Evolutionary conservation across 2,113 vertebrate genomes (phyloP), one percentile per base, ranked within the genome.

Genomic region (Catharus minimus): DNA sequence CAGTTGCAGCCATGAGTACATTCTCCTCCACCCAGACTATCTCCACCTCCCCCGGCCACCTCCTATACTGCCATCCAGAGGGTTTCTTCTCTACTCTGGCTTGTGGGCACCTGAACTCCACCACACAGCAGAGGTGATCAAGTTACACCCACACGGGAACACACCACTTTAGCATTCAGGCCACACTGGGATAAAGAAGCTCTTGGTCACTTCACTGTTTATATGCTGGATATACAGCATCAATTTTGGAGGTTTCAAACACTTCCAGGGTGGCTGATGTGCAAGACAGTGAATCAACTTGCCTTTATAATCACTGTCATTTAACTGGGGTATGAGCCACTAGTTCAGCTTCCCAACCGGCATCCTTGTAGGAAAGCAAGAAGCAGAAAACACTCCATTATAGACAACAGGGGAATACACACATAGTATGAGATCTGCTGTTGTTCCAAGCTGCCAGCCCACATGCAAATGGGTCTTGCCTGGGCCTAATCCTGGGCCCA

Each of bases 181-280:
- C 16, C 43, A 53, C 33, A 15, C 0, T 5, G 11, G 9, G 9
- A 58, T 16, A 76, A 89, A 41, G 7, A n/a, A 71, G 6, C 20
- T 57, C 52, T 32, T 20, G 13, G 26, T 14, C 66, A 52, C 27
- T 58, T 55, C 4, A 1, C 24, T 64, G 3, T 18, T 65, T 12
- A 24, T 21, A 8, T 39, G n/a, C 56, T 55, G 44, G 9, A 22
- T 20, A 19, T 15, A 13, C 46, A 4, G 3, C 41, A 67, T 9
- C 32, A 36, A 1, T 32, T 33, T 9, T 22, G 38, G 26, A 3
- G 5, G 23, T 58, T 66, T 57, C 15, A 28, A 13, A 58, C 44
- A 27, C 32, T 46, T 55, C 19, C 2, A 5, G 83, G 19, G 1
- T 10, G 1, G 66, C 0, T 2, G 3, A 46, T 3, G 7, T 5